These are phyloP conservation scores for Riparia riparia DNA, from an alignment of 2,113 vertebrate genomes.

Conservation along the genomic window DNA sequence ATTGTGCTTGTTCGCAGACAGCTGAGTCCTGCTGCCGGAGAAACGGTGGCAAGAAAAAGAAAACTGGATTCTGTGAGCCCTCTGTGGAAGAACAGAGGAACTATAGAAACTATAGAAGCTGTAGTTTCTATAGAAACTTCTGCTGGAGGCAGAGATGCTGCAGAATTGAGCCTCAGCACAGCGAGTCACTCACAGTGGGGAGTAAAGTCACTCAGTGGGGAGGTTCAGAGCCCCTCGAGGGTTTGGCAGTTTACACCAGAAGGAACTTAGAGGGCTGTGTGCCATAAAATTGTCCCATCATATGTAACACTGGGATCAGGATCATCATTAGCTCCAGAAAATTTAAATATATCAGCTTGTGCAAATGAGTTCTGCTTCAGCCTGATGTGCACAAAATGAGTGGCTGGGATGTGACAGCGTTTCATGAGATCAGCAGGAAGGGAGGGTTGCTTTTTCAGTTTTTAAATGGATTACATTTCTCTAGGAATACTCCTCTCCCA, in stretches of 20 bases:
- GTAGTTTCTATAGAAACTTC: neutral
- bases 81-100: neutral
- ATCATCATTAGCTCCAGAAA: neutral
- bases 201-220: neutral
- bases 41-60: neutral
- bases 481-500: neutral
- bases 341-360: neutral
- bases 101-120: neutral
- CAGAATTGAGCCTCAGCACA: neutral
- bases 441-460: neutral
- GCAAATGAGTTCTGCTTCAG: neutral
- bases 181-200: neutral
- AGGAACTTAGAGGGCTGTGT: neutral
- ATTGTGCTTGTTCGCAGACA: rapidly evolving
- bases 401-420: neutral
- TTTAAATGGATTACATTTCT: neutral
- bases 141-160: neutral
- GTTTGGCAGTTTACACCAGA: neutral
- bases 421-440: rapidly evolving
- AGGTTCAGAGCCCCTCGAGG: neutral
- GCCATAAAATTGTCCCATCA: neutral
- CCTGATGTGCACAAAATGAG: neutral
- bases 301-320: neutral
- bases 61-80: neutral
- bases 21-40: neutral